Evolutionary conservation across 1,140 invertebrate species (phyloP), one percentile per base, ranked within the genome.

Genomic region (Fopius arisanus): DNA sequence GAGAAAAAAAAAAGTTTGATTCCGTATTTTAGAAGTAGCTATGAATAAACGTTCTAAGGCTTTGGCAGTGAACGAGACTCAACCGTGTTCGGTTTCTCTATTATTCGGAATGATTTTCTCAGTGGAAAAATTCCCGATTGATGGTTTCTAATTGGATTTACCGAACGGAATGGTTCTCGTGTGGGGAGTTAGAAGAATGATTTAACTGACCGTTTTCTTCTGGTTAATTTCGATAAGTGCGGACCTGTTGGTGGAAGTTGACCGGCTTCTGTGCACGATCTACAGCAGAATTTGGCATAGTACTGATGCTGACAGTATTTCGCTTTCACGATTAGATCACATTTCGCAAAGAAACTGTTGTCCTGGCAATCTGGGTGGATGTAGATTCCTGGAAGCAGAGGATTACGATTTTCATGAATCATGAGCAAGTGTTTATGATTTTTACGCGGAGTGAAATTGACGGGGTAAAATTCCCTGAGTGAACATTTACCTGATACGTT

Each of bases 261-360:
- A 1, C 95, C 95, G 1, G 95, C 95, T 84, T 94, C 88, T 37
- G 95, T 94, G 82, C 96, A 98, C 0, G 95, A 96, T 81, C 93
- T 91, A 86, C 97, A 98, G 84, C 97, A 98, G 91, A 97, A 98
- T 83, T 91, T 91, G n/a, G 93, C 94, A 83, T 98, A 98, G 85
- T 96, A 96, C 76, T 91, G 89, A 84, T 98, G 96, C 7, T 89
- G 89, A 83, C 97, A 98, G 83, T 94, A 96, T 28, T 91, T 90
- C 12, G 91, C 95, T 78, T 90, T 87, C 0, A 97, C 95, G 71
- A 98, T 97, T 31, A 97, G 89, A 14, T 90, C 87, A 84, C 97
- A 98, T 81, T 96, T 96, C 41, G 95, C 95, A 82, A 96, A 96
- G 89, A 92, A 95, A n/a, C 91, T 90, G 84, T 95, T 96, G 85